Evolutionary conservation across 2,113 vertebrate genomes (phyloP), one percentile per base, ranked within the genome.

Genomic region (Phodopus roborovskii): DNA sequence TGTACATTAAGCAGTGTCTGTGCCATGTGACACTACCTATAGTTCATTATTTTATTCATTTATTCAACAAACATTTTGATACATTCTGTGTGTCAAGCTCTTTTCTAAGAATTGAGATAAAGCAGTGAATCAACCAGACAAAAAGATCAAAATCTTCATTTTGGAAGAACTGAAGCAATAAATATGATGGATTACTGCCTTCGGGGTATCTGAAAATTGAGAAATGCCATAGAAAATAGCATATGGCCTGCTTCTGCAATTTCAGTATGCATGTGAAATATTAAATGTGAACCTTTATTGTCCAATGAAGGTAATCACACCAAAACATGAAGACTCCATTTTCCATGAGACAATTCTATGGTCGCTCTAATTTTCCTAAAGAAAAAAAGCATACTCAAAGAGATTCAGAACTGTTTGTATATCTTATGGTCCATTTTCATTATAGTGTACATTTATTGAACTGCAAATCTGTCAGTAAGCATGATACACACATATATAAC

Each of bases 231-330:
- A 85, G 53, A 91, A 90, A 91, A 78, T 83, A 53, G 16, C 62
- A 39, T 74, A 73, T 70, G 66, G 24, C 13, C 42, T 50, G 26
- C 26, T 88, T 90, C 66, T 94, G 39, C 33, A 62, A 95, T 86
- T 90, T 90, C 88, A 60, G 30, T 91, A 16, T 82, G 8, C 60
- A 7, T 50, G 53, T 60, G 42, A 95, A 98, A 94, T 98, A 97
- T 97, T 98, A 97, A 97, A 94, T 95, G 96, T 96, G 98, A 97
- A 98, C 98, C 98, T 98, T 98, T 98, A 98, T 97, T 96, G 97
- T 97, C 96, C 96, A 96, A 26, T 97, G 95, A 95, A 96, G 78
- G 98, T 98, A 98, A 98, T 99, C 97, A 98, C 89, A 96, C 90
- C 56, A 93, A 98, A 98, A 93, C 16, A 89, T 70, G 83, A 98